These are phyloP conservation scores for Ficedula albicollis DNA, from an alignment of 2,797 vertebrate species.

Conservation along the genomic window DNA sequence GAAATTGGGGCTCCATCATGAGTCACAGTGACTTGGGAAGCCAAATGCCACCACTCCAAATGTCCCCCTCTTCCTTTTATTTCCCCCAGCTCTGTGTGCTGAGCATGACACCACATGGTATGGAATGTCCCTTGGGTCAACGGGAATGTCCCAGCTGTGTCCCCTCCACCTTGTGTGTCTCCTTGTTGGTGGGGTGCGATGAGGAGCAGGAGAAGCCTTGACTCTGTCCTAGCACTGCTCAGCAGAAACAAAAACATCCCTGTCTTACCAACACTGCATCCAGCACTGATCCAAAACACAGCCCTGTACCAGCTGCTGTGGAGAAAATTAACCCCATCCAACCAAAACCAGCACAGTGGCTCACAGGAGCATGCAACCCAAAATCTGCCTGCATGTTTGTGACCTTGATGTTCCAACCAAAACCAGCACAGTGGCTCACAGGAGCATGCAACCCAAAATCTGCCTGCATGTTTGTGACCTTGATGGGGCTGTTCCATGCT, in stretches of 20 bases:
- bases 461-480: not conserved
- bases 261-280: not conserved
- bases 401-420: not conserved
- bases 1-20: rapidly evolving
- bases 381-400: not conserved
- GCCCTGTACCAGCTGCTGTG: rapidly evolving
- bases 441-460: not conserved
- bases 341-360: not conserved
- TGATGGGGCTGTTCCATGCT: not conserved
- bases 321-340: not conserved
- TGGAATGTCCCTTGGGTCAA: not conserved
- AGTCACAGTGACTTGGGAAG: rapidly evolving
- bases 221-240: not conserved
- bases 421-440: not conserved
- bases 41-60: rapidly evolving
- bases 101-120: rapidly evolving
- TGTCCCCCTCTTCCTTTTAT: not conserved
- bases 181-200: not conserved
- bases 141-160: not conserved
- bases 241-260: rapidly evolving
- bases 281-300: not conserved
- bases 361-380: not conserved
- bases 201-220: not conserved
- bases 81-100: too few relatives aligned
- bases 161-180: too few relatives aligned